Conservation (phyloP, 2,797 vertebrate species). For the Lagorchestes hirsutus region DNA sequence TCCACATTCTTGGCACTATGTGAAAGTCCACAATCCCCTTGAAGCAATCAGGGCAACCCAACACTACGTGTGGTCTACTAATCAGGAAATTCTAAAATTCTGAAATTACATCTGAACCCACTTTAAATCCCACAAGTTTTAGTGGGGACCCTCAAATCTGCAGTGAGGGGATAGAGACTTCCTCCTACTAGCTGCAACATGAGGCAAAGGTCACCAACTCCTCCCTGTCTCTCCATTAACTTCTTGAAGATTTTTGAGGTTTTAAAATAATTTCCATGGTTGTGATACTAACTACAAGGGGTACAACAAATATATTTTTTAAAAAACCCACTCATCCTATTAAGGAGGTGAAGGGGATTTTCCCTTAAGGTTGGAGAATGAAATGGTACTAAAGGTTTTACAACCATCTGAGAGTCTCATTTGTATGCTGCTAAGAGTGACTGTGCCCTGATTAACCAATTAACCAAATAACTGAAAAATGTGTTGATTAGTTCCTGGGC, state of each 20-base stretch:
- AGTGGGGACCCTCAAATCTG: background rate
- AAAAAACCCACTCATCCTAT: background rate
- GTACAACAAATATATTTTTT: background rate
- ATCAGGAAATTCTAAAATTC: background rate
- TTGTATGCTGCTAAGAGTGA: background rate
- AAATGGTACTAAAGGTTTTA: background rate
- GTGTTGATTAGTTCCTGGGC: background rate
- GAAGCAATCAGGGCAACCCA: background rate
- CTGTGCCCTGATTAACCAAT: background rate
- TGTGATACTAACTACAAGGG: background rate
- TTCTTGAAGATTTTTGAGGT: background rate
- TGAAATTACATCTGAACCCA: background rate
- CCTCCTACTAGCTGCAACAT: background rate
- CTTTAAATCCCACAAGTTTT: background rate
- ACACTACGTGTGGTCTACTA: background rate
- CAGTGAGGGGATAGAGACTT: background rate
- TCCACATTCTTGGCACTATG: background rate
- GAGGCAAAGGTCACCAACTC: background rate
- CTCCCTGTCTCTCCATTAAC: background rate
- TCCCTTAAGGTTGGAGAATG: background rate
- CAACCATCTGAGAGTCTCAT: background rate
- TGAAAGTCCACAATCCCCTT: background rate
- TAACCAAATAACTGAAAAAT: background rate
- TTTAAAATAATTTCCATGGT: background rate
- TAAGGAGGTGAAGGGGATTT: background rate